Base-by-base conservation (phyloP, 2,888 invertebrate genomes). In the Orchestes rusci region DNA sequence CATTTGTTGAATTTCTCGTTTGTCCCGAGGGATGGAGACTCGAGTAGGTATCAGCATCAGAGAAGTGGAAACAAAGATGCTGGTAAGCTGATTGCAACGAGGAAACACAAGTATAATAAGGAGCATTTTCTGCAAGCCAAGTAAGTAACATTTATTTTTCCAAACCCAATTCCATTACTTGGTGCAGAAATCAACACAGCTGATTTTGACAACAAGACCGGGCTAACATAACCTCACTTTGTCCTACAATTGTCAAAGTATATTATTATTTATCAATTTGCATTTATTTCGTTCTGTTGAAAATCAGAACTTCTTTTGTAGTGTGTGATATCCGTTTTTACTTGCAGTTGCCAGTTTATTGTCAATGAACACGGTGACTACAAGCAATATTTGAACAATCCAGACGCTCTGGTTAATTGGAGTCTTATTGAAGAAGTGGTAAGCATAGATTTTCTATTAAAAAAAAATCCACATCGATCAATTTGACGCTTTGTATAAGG, bases 101-200 rank as follows among this genome's bases (percentile, higher is more conserved):
- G 70, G 47, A 74, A 75, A 46, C 81, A 82, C 58, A 85, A 82
- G 64, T 92, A 89, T 70, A 91, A 88, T 67, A 93, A 93, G 71
- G 93, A 95, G 65, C 84, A 92, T 61, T 96, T 89, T 69, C 71
- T 96, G 50, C 90, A 95, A 71, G 93, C 94, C 46, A 92, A 92
- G 92, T 93, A 73, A 75, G 80, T 30, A 23, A 61, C 37, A 31
- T 43, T 37, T 16, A 34, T 43, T 39, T 15, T 37, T 37, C 13
- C 37, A 12, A n/a, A 17, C 13, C 3, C 16, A 12, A 43, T 23
- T 15, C 17, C 12, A 23, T n/a, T 37, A 7, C n/a, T 35, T n/a
- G 3, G 3, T 17, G 3, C 5, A 16, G 8, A 36, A 19, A 18
- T 12, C 4, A 36, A 30, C n/a, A n/a, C n/a, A n/a, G n/a, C n/a